A percentile compares a stretch with the other conserved stretches of the same genome.
phyloP scores from a whole-genome alignment of 2,113 vertebrate genomes.

The Barbus barbus region DNA sequence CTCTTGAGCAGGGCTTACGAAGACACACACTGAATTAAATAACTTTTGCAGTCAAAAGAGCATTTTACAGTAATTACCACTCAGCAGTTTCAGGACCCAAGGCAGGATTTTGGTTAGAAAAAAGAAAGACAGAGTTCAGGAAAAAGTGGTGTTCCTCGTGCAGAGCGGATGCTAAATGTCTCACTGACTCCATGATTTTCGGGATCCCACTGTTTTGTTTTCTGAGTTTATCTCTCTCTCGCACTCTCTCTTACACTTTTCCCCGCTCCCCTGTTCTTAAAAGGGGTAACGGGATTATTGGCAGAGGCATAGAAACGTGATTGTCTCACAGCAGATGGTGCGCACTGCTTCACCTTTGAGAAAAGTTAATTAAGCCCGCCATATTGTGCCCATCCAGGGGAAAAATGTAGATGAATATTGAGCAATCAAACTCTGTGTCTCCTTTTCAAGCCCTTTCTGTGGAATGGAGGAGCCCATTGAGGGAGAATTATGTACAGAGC shows the following conservation, averaged over 20 bases:
- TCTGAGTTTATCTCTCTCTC: conserved; percentile 77
- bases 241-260: conserved; percentile 34
- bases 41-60: conserved; percentile 67
- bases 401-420: conserved; percentile 98
- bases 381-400: conserved; percentile 98
- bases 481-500: conserved; percentile 93
- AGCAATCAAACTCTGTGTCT: conserved; percentile 94
- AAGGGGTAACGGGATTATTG: conserved; percentile 93
- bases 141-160: conserved; percentile 25
- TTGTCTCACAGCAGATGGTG: conserved; percentile 99
- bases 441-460: conserved; percentile 85
- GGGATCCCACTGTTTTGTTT: conserved; percentile 80
- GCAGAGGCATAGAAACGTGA: conserved; percentile 94
- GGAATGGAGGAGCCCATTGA: conserved; percentile 92
- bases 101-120: background rate
- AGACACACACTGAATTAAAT: conserved; percentile 77
- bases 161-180: conserved; percentile 37
- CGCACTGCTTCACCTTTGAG: conserved; percentile 99
- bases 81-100: conserved; percentile 33
- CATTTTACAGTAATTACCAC: conserved; percentile 64
- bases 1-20: conserved; percentile 78
- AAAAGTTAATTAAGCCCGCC: conserved; percentile 99
- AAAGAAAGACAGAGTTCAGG: background rate
- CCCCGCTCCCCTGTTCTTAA: conserved; percentile 52
- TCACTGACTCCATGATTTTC: conserved; percentile 73